Percentiles rank a stretch among this genome's conserved stretches.
phyloP scores from a whole-genome alignment of 2,113 vertebrate species.

The Istiophorus platypterus region DNA sequence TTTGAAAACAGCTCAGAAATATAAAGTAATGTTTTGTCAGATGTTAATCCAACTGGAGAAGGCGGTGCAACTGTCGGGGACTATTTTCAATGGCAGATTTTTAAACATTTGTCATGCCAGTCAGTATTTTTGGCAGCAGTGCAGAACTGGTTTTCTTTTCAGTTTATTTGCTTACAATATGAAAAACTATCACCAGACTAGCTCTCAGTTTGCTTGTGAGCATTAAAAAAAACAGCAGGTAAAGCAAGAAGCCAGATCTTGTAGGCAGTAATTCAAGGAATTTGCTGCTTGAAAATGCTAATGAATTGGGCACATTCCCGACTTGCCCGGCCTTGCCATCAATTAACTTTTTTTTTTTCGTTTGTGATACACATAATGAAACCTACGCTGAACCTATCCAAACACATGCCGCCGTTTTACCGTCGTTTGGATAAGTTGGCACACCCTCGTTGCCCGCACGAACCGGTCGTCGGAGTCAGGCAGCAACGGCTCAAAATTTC shows the following conservation, averaged over 20 bases:
- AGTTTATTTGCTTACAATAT: background rate
- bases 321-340: conserved; percentile 44
- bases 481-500: background rate
- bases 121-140: no score
- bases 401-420: background rate
- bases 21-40: no score
- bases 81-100: no score
- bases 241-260: background rate
- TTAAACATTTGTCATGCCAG: no score
- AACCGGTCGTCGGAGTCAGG: background rate
- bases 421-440: conserved; percentile 1
- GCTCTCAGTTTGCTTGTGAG: no score
- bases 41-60: no score
- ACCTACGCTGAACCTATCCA: background rate
- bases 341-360: conserved; percentile 1
- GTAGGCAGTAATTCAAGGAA: background rate
- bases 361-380: conserved; percentile 7
- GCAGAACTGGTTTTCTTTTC: no score
- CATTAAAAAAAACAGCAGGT: no score
- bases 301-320: conserved; percentile 39
- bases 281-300: conserved; percentile 9
- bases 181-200: background rate
- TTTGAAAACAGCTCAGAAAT: no score
- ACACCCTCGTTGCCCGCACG: background rate
- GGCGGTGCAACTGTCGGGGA: no score